A percentile compares a stretch with the other conserved stretches of the same genome.
Conservation (phyloP, 1,140 invertebrate species). For the Aphis gossypii region DNA sequence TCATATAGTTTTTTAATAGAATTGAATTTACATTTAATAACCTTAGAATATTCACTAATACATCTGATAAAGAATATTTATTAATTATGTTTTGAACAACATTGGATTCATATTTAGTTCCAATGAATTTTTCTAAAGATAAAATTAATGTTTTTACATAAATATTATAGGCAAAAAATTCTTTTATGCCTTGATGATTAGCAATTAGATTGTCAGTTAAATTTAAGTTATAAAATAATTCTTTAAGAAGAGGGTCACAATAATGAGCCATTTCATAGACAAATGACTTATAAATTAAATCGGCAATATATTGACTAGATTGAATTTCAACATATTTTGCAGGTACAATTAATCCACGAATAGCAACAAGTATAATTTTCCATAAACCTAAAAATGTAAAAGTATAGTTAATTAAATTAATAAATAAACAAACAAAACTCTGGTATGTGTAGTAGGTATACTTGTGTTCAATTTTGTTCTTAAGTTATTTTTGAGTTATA, state of each 20-base stretch:
- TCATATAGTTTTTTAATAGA: conserved; percentile 30
- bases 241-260: not conserved
- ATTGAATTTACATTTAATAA: not conserved
- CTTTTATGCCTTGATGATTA: not conserved
- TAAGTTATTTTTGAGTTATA: not conserved
- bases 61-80: conserved; percentile 9
- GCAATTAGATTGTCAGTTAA: not conserved
- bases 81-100: not conserved
- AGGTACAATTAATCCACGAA: not conserved
- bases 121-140: conserved; percentile 32
- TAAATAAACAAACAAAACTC: not conserved
- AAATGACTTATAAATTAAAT: conserved; percentile 47
- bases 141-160: conserved; percentile 49
- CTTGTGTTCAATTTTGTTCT: not conserved
- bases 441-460: not conserved
- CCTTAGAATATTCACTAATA: conserved; percentile 21
- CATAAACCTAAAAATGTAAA: conserved; percentile 35
- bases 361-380: not conserved
- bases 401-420: not conserved
- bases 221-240: conserved; percentile 10
- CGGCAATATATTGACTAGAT: conserved; percentile 34
- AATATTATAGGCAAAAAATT: not conserved
- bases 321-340: conserved; percentile 49
- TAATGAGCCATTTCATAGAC: not conserved
- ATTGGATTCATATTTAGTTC: conserved; percentile 10